Conservation (phyloP, 2,113 vertebrate genomes). For the Elephantulus edwardii region DNA sequence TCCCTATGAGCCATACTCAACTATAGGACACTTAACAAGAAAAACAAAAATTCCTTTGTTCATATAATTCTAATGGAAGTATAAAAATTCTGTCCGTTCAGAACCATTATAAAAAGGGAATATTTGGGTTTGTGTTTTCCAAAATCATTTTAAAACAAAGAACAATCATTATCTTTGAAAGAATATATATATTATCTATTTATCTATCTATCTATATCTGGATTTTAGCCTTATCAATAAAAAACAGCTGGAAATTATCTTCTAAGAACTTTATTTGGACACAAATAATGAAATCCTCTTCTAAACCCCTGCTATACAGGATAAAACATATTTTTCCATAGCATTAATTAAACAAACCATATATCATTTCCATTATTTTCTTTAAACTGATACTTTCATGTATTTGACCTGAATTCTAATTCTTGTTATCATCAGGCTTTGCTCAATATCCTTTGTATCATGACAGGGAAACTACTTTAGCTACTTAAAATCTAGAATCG, state of each 20-base stretch:
- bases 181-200: background rate
- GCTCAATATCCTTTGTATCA: background rate
- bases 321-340: background rate
- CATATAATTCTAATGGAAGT: no score
- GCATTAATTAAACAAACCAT: background rate
- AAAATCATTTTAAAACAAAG: conserved; percentile 21
- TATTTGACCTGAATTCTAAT: background rate
- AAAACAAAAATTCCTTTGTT: no score
- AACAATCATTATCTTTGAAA: background rate
- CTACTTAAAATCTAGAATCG: background rate
- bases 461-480: background rate
- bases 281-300: background rate
- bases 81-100: background rate
- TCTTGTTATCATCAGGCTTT: background rate
- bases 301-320: background rate
- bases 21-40: no score
- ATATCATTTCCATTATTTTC: background rate
- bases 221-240: background rate
- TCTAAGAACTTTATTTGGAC: background rate
- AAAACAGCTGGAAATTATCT: background rate
- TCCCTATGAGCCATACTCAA: no score
- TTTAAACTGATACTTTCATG: background rate
- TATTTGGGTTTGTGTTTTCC: background rate
- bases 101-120: background rate
- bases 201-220: no score